Percentiles rank a stretch among this genome's conserved stretches.
phyloP scores from a whole-genome alignment of 2,113 vertebrate species.

The Theropithecus gelada region DNA sequence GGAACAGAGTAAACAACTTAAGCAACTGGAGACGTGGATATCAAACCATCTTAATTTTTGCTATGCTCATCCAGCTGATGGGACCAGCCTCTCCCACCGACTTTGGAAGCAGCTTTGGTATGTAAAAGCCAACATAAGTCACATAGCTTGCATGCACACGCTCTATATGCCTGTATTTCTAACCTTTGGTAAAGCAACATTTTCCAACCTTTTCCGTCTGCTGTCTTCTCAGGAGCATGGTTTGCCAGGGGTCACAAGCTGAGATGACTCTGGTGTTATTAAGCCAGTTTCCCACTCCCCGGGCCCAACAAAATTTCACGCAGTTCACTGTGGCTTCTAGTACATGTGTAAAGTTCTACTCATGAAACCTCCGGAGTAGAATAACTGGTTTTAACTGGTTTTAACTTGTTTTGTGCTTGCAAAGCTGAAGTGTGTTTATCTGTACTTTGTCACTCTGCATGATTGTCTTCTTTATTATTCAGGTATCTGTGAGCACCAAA shows the following conservation, averaged over 20 bases:
- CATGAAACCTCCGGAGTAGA: neutral
- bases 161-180: neutral
- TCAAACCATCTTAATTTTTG: neutral
- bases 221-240: neutral
- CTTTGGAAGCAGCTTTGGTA: neutral
- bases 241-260: neutral
- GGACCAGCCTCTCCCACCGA: neutral
- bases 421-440: neutral
- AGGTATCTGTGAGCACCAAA: neutral
- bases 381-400: slow-evolving; percentile 41
- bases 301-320: neutral
- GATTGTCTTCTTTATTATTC: slow-evolving; percentile 14
- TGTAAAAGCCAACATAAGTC: neutral
- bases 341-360: neutral
- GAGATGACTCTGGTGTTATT: neutral
- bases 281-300: neutral
- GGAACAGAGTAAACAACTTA: neutral
- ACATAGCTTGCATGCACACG: accelerated
- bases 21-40: neutral
- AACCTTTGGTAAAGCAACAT: neutral
- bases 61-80: neutral
- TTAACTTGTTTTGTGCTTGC: slow-evolving; percentile 26
- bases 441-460: neutral
- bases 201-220: neutral
- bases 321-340: neutral